Conservation (phyloP, 1,140 invertebrate genomes). For the Trachymyrmex cornetzi region DNA sequence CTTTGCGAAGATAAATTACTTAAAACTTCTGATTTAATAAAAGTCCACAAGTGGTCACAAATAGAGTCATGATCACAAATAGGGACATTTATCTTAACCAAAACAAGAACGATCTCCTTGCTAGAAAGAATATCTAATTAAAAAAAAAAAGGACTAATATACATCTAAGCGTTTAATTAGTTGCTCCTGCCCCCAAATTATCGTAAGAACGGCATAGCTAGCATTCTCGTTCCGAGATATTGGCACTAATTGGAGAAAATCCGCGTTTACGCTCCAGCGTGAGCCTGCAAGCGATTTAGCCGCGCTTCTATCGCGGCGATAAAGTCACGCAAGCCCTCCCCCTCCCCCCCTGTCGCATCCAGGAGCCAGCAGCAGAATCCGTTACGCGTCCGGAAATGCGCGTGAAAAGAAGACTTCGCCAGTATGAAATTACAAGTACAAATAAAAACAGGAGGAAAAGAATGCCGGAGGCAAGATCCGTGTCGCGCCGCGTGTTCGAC, state of each 20-base stretch:
- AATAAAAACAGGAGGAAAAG: slow-evolving; percentile 17
- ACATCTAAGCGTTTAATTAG: slow-evolving; percentile 17
- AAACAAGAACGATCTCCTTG: background rate
- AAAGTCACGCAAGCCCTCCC: slow-evolving; percentile 31
- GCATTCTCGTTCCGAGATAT: slow-evolving; percentile 33
- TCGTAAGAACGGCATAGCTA: background rate
- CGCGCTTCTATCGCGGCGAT: background rate
- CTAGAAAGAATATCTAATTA: background rate
- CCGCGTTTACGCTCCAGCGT: slow-evolving; percentile 38
- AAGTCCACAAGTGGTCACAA: too few relatives aligned
- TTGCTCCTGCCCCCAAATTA: slow-evolving; percentile 4
- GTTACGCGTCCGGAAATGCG: slow-evolving; percentile 43
- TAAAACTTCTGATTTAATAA: too few relatives aligned
- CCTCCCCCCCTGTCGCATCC: background rate
- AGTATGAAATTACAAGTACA: slow-evolving; percentile 14
- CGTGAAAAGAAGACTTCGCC: background rate
- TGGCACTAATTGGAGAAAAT: slow-evolving; percentile 57
- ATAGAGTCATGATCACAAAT: too few relatives aligned
- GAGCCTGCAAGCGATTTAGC: slow-evolving; percentile 7
- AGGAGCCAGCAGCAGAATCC: slow-evolving; percentile 1
- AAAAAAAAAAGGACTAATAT: slow-evolving; percentile 9
- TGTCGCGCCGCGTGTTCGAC: slow-evolving; percentile 20
- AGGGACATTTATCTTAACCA: too few relatives aligned
- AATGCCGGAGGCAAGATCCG: slow-evolving; percentile 22
- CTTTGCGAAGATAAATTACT: too few relatives aligned